These are phyloP conservation scores for Ephialtes manifestator DNA, from an alignment of 2,888 invertebrate genomes.

Conservation along the genomic window DNA sequence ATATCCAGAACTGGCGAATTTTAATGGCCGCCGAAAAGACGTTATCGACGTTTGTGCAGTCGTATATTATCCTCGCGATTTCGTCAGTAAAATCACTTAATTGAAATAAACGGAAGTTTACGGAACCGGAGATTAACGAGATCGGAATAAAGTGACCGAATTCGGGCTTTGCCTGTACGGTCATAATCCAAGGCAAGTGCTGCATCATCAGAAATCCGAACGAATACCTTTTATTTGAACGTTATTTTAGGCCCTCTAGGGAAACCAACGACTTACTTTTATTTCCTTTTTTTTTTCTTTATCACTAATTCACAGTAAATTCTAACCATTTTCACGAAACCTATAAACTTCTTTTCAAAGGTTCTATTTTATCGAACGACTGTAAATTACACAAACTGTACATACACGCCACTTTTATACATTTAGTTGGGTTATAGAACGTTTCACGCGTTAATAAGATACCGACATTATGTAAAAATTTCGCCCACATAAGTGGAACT, in stretches of 20 bases:
- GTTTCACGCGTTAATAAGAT: constrained; percentile 22
- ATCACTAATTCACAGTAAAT: background rate
- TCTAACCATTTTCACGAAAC: background rate
- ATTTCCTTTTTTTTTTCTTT: background rate
- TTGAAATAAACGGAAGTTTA: constrained; percentile 11
- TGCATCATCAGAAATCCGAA: background rate
- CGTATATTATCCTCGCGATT: constrained; percentile 40
- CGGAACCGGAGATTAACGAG: constrained; percentile 20
- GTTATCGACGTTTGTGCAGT: constrained; percentile 66
- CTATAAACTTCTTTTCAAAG: background rate
- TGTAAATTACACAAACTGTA: background rate
- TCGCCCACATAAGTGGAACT: constrained; percentile 37
- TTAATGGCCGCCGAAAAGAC: constrained; percentile 75
- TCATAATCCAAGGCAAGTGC: constrained; percentile 34
- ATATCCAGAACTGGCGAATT: constrained; percentile 73
- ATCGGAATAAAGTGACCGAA: background rate
- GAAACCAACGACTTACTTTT: background rate
- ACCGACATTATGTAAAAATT: constrained; percentile 23
- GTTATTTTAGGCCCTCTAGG: background rate
- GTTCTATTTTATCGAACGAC: background rate
- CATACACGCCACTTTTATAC: background rate
- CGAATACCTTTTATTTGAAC: constrained; percentile 1
- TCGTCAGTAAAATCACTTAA: constrained; percentile 13
- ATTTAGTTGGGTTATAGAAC: constrained; percentile 19
- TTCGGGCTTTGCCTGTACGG: constrained; percentile 59